Base-by-base conservation (phyloP, 2,888 invertebrate species). In the Limnephilus auricula region DNA sequence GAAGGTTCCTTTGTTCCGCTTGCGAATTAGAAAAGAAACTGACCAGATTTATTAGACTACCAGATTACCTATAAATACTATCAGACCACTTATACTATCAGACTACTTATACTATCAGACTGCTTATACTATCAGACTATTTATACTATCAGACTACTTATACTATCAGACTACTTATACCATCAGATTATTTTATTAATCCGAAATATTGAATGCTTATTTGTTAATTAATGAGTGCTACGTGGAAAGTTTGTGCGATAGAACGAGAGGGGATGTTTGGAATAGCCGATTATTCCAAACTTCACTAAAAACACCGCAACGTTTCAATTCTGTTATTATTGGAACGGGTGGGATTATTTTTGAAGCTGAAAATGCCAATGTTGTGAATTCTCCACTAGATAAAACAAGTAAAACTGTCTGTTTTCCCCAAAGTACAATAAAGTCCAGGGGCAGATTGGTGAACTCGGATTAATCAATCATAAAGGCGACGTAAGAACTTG, bases 381-480 rank as follows among this genome's bases (percentile, higher is more conserved):
- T 65, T 65, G 65, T n/a, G 65, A 25, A 65, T 65, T 65, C 25
- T 82, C 4, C 82, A 45, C 40, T 34, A 37, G 78, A 78, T 88
- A 88, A 79, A 87, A 34, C 31, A 87, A 87, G 87, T 65, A 25
- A 78, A 50, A 80, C 30, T 50, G 82, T 25, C 40, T 31, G 84
- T 84, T 80, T 45, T 85, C 85, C 85, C 91, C 79, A 40, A 79
- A 79, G 91, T 79, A 82, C 90, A 65, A 87, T 89, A 86, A 86
- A 86, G 87, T 79, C 87, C 91, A 90, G 79, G 31, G 78, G 89
- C 83, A 65, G 82, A 90, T 50, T 87, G 89, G 89, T 83, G 92
- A 90, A 92, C 89, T 91, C 88, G 90, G 91, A 92, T 92, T 92
- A 90, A 93, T 93, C 93, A 93, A 93, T 93, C 93, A 93, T 91